Evolutionary conservation across 1,140 invertebrate genomes (phyloP).

Genomic region (Drosophila virilis): DNA sequence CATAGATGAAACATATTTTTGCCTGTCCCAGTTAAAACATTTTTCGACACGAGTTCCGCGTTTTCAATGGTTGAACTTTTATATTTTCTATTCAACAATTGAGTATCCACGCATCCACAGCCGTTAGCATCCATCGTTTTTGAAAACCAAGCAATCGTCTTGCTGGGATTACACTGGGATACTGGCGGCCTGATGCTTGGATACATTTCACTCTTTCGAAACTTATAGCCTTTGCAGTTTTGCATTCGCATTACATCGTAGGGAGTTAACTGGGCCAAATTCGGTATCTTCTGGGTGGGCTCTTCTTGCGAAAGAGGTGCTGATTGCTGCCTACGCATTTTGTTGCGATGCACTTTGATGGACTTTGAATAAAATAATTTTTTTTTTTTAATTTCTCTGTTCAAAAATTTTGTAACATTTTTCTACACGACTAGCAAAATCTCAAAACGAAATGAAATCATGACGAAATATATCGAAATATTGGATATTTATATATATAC

Average conservation of each 20-base stretch:
- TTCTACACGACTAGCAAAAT: neutral
- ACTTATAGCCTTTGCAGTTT: constrained; percentile 44
- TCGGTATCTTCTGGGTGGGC: neutral
- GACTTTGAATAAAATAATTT: neutral
- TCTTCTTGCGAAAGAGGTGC: neutral
- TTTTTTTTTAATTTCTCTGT: neutral
- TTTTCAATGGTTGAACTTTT: neutral
- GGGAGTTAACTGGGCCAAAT: neutral
- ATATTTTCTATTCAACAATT: neutral
- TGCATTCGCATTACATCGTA: constrained; percentile 43
- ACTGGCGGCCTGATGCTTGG: constrained; percentile 47
- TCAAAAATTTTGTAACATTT: constrained; percentile 2
- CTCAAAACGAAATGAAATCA: constrained; percentile 6
- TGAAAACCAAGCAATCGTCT: constrained; percentile 17
- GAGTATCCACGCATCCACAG: constrained; percentile 12
- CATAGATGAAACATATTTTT: neutral
- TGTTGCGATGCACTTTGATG: neutral
- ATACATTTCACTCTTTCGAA: constrained; percentile 36
- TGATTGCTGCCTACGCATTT: neutral
- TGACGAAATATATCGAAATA: neutral
- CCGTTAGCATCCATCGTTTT: constrained; percentile 17
- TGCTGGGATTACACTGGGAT: constrained; percentile 15
- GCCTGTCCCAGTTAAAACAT: neutral
- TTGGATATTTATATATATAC: no score
- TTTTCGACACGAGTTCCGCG: neutral